These are phyloP conservation scores for Prunella fulvescens DNA, from an alignment of 2,113 vertebrate species.

Conservation along the genomic window DNA sequence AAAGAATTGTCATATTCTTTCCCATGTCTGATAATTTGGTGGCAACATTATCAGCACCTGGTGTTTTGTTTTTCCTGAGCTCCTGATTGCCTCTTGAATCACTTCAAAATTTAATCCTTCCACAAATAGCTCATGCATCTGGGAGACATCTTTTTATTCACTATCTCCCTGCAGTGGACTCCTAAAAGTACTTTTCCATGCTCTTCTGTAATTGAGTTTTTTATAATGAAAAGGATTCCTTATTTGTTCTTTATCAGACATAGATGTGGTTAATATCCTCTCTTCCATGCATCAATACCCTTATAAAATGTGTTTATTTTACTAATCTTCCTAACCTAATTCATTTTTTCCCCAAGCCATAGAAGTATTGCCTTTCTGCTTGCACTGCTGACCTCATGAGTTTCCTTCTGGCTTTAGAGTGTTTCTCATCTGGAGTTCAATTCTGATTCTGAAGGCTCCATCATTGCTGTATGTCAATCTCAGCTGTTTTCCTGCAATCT, in stretches of 20 bases:
- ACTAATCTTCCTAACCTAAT: background rate
- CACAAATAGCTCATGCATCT: background rate
- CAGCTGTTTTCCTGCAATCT: background rate
- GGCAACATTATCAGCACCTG: background rate
- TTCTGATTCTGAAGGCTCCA: background rate
- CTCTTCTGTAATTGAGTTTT: background rate
- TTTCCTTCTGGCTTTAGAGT: background rate
- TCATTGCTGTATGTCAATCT: background rate
- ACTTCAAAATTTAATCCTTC: slow-evolving; percentile 25
- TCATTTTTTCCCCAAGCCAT: background rate
- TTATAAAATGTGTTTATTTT: slow-evolving; percentile 2
- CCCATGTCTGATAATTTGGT: background rate
- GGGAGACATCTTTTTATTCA: background rate
- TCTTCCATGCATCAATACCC: background rate
- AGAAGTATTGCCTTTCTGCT: background rate
- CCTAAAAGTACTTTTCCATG: background rate
- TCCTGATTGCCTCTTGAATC: slow-evolving; percentile 1
- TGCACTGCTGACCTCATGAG: background rate
- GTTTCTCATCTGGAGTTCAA: background rate
- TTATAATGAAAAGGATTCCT: background rate
- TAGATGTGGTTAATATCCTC: background rate
- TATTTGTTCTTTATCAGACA: background rate
- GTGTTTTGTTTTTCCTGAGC: background rate
- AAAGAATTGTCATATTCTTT: background rate
- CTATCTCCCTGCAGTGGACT: background rate